Percentiles rank a stretch among this genome's conserved stretches.
Conservation (phyloP, 1,140 invertebrate genomes). For the Habropoda laboriosa region DNA sequence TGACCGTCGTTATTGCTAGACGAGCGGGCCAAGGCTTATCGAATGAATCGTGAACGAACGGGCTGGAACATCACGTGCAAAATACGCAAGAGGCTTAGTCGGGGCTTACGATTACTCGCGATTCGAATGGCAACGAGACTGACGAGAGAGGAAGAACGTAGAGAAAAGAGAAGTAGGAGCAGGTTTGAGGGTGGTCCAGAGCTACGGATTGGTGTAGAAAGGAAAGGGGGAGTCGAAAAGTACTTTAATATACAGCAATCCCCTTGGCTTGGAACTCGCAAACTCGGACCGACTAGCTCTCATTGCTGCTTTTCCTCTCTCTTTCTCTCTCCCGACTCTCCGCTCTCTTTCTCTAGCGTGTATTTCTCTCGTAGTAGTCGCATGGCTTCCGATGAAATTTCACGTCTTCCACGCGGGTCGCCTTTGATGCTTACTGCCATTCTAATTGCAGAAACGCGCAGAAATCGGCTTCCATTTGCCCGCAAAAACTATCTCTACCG, state of each 20-base stretch:
- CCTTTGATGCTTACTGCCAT: slow-evolving; percentile 71
- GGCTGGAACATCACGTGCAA: slow-evolving; percentile 56
- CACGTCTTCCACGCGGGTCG: slow-evolving; percentile 69
- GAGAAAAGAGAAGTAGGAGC: slow-evolving; percentile 51
- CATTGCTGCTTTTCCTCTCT: slow-evolving; percentile 47
- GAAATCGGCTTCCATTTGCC: slow-evolving; percentile 56
- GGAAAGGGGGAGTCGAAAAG: slow-evolving; percentile 71
- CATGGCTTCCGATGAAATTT: slow-evolving; percentile 78
- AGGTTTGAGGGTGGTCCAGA: slow-evolving; percentile 39
- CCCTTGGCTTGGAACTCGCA: slow-evolving; percentile 74
- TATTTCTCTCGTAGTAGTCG: slow-evolving; percentile 60
- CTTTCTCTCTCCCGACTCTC: slow-evolving; percentile 20
- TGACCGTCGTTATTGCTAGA: slow-evolving; percentile 17
- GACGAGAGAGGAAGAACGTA: slow-evolving; percentile 47
- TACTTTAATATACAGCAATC: slow-evolving; percentile 78
- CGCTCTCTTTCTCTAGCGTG: slow-evolving; percentile 36
- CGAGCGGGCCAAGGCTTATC: neutral
- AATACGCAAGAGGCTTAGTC: slow-evolving; percentile 66
- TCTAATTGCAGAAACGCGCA: slow-evolving; percentile 70
- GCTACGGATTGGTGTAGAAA: slow-evolving; percentile 57
- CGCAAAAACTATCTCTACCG: slow-evolving; percentile 40
- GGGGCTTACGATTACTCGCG: slow-evolving; percentile 67
- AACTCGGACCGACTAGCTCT: slow-evolving; percentile 71
- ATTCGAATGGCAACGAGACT: slow-evolving; percentile 66
- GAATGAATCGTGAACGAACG: slow-evolving; percentile 30